Evolutionary conservation across 2,797 vertebrate genomes (phyloP).

Genomic region (Hemibagrus guttatus): DNA sequence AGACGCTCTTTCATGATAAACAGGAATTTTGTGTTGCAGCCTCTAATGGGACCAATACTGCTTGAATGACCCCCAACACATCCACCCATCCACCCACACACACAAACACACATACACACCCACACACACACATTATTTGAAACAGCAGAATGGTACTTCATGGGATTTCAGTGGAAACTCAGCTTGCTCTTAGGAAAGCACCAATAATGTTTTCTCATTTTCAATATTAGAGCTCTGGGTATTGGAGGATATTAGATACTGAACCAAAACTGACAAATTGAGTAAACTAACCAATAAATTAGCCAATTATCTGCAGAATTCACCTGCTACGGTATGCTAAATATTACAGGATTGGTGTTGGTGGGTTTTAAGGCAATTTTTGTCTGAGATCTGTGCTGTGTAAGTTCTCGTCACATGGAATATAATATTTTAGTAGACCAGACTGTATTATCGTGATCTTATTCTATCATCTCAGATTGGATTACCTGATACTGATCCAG

Average conservation of each 20-base stretch:
- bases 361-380: neutral
- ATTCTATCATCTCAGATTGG: neutral
- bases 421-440: neutral
- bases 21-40: neutral
- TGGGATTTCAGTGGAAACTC: neutral
- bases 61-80: neutral
- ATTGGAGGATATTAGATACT: neutral
- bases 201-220: neutral
- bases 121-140: neutral
- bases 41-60: neutral
- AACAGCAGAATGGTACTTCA: neutral
- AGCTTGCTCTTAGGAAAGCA: neutral
- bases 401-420: neutral
- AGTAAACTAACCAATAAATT: neutral
- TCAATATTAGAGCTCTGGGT: neutral
- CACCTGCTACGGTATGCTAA: neutral
- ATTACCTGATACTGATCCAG: neutral
- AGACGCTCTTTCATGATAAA: neutral
- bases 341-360: neutral
- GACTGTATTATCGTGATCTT: neutral
- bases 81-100: no score
- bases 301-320: neutral
- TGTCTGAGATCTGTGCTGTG: neutral
- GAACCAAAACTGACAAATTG: neutral
- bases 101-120: neutral